Evolutionary conservation across 1,140 invertebrate genomes (phyloP), one percentile per base, ranked within the genome.

Genomic region (Paraescarpia echinospica): DNA sequence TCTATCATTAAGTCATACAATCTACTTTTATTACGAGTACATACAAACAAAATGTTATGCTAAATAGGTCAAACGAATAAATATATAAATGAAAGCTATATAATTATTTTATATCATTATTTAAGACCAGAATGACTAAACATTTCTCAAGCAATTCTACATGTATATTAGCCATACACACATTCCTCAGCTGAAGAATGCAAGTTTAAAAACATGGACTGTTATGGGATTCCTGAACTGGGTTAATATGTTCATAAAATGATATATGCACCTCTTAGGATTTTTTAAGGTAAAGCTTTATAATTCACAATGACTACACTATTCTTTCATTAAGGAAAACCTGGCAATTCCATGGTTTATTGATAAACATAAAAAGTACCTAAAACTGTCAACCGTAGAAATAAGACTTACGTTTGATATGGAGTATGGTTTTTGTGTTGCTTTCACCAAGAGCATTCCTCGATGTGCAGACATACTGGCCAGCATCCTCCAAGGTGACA

Each of bases 401-500:
- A 27, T 2, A 77, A 18, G 8, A 90, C 92, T 89, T 93, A 93
- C 93, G 89, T 93, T 51, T 92, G 89, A 93, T 92, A 12, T 90
- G 41, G 33, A 93, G 91, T 14, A 92, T 90, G 89, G 93, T 93
- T 51, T 97, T 98, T 0, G 98, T 99, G 1, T 97, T 97, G 95
- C 98, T 98, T 95, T 98, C 98, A 92, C 99, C 99, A 94, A 98
- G 97, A 92, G 97, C 96, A 95, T 99, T 99, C 1, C 97, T 99
- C 34, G 98, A 98, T 96, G 98, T 98, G 94, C 98, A 98, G 88
- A 98, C 98, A 94, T 99, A 98, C 91, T 99, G 97, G 59, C 99
- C 99, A 96, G 98, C 97, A 95, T 99, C 99, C 96, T 99, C 98
- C 92, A 97, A 96, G 31, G 96, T 95, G 0, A 97, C 94, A 59